Evolutionary conservation across 2,888 invertebrate genomes (phyloP), one percentile per base, ranked within the genome.

Genomic region (Busseola fusca): DNA sequence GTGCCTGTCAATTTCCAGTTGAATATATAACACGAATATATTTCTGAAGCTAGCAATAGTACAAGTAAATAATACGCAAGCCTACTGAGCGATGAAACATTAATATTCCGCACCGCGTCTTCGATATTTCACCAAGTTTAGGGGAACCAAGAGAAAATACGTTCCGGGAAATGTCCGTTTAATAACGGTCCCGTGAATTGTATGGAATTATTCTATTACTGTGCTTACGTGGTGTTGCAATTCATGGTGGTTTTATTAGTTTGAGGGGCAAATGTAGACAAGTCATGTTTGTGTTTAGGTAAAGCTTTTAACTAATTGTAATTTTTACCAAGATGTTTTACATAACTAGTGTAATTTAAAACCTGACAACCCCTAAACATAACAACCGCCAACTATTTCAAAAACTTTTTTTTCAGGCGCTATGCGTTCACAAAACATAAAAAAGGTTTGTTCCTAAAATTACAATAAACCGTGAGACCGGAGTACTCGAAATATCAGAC

Each of bases 81-180:
- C 56, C 52, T 64, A 69, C 62, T 70, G 72, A 84, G 60, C 79
- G 74, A 84, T 84, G 72, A 84, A 74, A 78, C 75, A 84, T 82
- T 84, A 82, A 82, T 84, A 82, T 82, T 78, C 82, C 52, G 25
- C 42, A 34, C 64, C 65, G 50, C 64, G 54, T 70, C 76, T 79
- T 70, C 73, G 72, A 83, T 84, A 82, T 85, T 84, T 83, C 65
- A 68, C 76, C 67, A 63, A 67, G 64, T 62, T 74, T 76, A 72
- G 57, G 76, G 42, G 21, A 64, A 65, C 83, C 80, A 83, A 3
- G 62, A 72, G 48, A 71, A 78, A 59, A 64, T 64, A 64, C 16
- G 34, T 56, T 40, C 50, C 40, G 21, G 69, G 69, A 80, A 65
- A 83, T 65, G 67, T 64, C 54, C 37, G 27, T 52, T 82, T 63